phyloP scores from a whole-genome alignment of 2,888 invertebrate species.

The Eupithecia inturbata region DNA sequence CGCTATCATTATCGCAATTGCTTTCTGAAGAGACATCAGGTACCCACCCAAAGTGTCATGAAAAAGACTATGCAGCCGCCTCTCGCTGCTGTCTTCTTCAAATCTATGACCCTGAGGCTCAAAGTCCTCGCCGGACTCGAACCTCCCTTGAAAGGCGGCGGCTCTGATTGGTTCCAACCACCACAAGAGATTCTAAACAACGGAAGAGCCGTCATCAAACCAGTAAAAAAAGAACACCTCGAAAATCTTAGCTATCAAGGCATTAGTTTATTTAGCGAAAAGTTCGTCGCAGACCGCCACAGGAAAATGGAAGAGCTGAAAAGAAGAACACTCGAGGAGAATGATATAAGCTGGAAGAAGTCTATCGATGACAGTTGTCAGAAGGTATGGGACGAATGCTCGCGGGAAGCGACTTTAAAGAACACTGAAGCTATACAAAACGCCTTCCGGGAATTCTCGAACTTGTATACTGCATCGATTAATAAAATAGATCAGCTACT shows the following conservation, averaged over 20 bases:
- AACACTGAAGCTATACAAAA: constrained; percentile 61
- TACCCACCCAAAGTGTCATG: constrained; percentile 72
- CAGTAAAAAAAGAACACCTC: constrained; percentile 60
- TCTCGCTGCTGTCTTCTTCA: constrained; percentile 72
- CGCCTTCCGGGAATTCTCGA: constrained; percentile 63
- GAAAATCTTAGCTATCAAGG: constrained; percentile 62
- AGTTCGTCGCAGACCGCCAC: constrained; percentile 54
- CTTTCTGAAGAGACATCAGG: constrained; percentile 65
- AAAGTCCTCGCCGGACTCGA: constrained; percentile 72
- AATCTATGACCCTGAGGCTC: constrained; percentile 66
- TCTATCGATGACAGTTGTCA: constrained; percentile 48
- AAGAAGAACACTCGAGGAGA: constrained; percentile 53
- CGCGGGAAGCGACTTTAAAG: constrained; percentile 48
- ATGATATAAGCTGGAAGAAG: constrained; percentile 63
- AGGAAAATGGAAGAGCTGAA: constrained; percentile 57
- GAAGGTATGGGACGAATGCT: constrained; percentile 53
- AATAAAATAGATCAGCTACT: constrained; percentile 65
- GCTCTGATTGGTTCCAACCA: constrained; percentile 70
- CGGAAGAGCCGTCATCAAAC: constrained; percentile 65
- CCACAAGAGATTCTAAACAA: constrained; percentile 62
- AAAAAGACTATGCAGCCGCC: constrained; percentile 65
- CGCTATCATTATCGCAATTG: constrained; percentile 70
- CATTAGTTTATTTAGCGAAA: constrained; percentile 58
- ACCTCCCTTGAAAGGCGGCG: constrained; percentile 72
- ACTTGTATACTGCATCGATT: constrained; percentile 60